phyloP scores from a whole-genome alignment of 2,888 invertebrate species.

The Exephanes ischioxanthus region DNA sequence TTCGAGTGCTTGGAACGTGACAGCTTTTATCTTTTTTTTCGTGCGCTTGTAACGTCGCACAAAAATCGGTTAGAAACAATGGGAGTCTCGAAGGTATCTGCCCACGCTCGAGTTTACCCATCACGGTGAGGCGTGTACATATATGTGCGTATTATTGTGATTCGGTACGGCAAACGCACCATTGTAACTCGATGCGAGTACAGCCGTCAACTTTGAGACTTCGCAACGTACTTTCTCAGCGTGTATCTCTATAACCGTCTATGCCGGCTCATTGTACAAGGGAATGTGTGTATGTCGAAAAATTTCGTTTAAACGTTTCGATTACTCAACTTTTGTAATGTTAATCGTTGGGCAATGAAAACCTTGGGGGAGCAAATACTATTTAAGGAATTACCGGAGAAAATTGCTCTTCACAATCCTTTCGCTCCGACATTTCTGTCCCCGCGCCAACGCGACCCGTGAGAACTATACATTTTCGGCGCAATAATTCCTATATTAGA shows the following conservation, averaged over 20 bases:
- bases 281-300: constrained; percentile 44
- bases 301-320: constrained; percentile 46
- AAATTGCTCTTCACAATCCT: neutral
- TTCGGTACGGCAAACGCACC: constrained; percentile 52
- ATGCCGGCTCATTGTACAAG: neutral
- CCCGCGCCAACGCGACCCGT: neutral
- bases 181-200: constrained; percentile 53
- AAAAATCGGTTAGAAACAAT: constrained; percentile 54
- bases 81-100: constrained; percentile 41
- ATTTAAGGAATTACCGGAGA: neutral
- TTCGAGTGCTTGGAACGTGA: neutral
- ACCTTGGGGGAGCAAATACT: constrained; percentile 6
- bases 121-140: constrained; percentile 31
- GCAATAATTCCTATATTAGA: no score
- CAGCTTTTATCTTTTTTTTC: constrained; percentile 25
- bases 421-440: neutral
- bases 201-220: constrained; percentile 37
- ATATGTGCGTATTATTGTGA: constrained; percentile 53
- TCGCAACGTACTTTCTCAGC: constrained; percentile 55
- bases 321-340: constrained; percentile 48
- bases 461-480: neutral
- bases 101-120: constrained; percentile 65
- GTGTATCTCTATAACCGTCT: constrained; percentile 2
- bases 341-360: constrained; percentile 46
- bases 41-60: constrained; percentile 33